Conservation (phyloP, 2,797 vertebrate species). For the Ctenopoma kingsleyae region DNA sequence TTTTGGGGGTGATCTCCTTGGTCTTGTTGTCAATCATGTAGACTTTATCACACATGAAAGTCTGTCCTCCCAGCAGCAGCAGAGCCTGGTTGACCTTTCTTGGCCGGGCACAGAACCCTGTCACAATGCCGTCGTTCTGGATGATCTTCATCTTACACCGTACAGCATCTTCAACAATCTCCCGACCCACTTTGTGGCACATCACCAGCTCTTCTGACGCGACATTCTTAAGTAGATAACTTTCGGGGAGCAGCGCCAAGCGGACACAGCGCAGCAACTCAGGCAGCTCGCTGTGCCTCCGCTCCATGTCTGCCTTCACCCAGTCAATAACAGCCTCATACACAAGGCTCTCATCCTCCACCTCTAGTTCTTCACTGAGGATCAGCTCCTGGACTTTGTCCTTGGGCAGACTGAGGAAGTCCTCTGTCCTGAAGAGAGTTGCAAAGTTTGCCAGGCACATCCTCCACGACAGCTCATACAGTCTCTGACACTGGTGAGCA, state of each 20-base stretch:
- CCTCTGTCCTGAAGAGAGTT: conserved; percentile 85
- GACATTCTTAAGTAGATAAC: conserved; percentile 86
- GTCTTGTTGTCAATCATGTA: conserved; percentile 90
- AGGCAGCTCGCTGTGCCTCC: conserved; percentile 82
- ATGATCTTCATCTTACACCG: conserved; percentile 90
- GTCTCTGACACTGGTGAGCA: conserved; percentile 87
- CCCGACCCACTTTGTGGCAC: conserved; percentile 87
- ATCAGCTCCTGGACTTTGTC: conserved; percentile 89
- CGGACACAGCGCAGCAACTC: conserved; percentile 88
- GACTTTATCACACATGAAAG: conserved; percentile 91
- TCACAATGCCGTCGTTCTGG: conserved; percentile 90
- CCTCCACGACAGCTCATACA: conserved; percentile 89
- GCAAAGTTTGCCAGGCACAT: conserved; percentile 90
- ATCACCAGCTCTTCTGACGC: conserved; percentile 88
- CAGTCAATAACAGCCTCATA: conserved; percentile 90
- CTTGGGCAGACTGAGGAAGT: conserved; percentile 87
- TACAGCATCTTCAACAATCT: conserved; percentile 89
- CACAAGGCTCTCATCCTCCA: conserved; percentile 89
- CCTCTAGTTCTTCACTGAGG: conserved; percentile 89
- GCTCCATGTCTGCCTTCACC: conserved; percentile 86
- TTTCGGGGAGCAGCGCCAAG: conserved; percentile 87
- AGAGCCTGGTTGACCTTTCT: conserved; percentile 89
- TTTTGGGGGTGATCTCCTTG: conserved; percentile 90
- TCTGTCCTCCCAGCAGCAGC: conserved; percentile 89
- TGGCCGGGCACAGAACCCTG: conserved; percentile 88